Percentiles rank a stretch among this genome's conserved stretches.
Conservation (phyloP, 2,888 invertebrate genomes). For the Parelbella ahira region DNA sequence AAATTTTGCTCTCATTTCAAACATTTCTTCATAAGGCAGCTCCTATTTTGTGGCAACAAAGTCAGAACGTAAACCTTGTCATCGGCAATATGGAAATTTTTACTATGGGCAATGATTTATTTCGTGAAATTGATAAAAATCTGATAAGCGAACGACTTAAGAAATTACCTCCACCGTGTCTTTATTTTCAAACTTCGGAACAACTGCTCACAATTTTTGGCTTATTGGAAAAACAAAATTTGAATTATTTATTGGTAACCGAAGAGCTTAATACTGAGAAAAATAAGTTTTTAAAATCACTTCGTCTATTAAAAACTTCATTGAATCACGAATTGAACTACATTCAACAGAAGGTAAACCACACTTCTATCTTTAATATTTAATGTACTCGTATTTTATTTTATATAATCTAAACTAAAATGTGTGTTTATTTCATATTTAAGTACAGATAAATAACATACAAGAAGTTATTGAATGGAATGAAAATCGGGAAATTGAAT, state of each 20-base stretch:
- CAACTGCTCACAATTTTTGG: conserved; percentile 57
- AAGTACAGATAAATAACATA: conserved; percentile 50
- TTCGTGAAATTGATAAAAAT: conserved; percentile 46
- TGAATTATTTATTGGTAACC: conserved; percentile 66
- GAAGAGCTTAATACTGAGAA: conserved; percentile 64
- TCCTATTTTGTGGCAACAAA: conserved; percentile 65
- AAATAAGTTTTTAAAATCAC: conserved; percentile 58
- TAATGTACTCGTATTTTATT: no score
- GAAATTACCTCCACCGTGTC: conserved; percentile 48
- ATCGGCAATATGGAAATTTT: conserved; percentile 51
- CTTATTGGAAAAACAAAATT: conserved; percentile 65
- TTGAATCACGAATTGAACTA: conserved; percentile 52
- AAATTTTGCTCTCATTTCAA: conserved; percentile 67
- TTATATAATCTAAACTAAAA: no score
- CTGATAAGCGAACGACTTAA: conserved; percentile 44
- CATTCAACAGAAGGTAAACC: conserved; percentile 64
- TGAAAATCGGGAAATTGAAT: conserved; percentile 53
- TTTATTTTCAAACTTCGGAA: conserved; percentile 62
- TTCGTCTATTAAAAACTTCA: conserved; percentile 46
- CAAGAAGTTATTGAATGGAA: conserved; percentile 53
- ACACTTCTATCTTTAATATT: no score
- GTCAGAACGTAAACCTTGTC: conserved; percentile 47
- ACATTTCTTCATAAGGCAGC: conserved; percentile 64
- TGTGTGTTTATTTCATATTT: no score
- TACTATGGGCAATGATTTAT: conserved; percentile 53